Evolutionary conservation across 1,140 invertebrate species (phyloP).

Genomic region (Euschistus heros): DNA sequence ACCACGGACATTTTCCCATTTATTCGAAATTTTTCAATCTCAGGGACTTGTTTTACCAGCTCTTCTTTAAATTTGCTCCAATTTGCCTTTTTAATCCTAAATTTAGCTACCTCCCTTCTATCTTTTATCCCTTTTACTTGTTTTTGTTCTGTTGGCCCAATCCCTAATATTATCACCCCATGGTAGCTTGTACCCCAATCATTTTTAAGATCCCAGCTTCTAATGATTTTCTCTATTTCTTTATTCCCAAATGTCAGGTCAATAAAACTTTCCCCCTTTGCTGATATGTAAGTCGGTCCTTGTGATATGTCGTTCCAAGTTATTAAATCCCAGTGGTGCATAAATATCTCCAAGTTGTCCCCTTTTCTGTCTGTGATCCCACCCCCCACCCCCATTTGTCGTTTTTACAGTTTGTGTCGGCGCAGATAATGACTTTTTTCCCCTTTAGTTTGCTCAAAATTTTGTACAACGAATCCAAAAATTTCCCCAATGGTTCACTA

Average conservation of each 20-base stretch:
- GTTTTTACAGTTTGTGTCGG: not conserved
- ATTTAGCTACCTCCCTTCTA: not conserved
- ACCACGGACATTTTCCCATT: not conserved
- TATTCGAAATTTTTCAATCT: not conserved
- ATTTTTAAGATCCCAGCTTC: not conserved
- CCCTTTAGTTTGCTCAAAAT: no score
- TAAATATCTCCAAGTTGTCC: not conserved
- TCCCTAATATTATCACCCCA: not conserved
- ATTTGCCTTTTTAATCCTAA: not conserved
- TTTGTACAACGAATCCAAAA: no score
- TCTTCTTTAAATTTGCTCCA: not conserved
- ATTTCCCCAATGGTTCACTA: no score
- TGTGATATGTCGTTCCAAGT: not conserved
- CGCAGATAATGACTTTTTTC: no score
- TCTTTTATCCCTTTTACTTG: not conserved
- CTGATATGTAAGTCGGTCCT: not conserved
- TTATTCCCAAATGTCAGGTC: not conserved
- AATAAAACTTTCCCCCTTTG: not conserved
- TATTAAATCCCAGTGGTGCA: not conserved
- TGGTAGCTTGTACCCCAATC: not conserved
- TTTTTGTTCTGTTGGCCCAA: no score
- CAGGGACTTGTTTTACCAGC: not conserved
- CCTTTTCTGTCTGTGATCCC: not conserved
- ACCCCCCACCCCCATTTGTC: not conserved
- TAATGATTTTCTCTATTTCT: not conserved